Evolutionary conservation across 1,140 invertebrate genomes (phyloP).

Genomic region (Oreohelix idahoensis): DNA sequence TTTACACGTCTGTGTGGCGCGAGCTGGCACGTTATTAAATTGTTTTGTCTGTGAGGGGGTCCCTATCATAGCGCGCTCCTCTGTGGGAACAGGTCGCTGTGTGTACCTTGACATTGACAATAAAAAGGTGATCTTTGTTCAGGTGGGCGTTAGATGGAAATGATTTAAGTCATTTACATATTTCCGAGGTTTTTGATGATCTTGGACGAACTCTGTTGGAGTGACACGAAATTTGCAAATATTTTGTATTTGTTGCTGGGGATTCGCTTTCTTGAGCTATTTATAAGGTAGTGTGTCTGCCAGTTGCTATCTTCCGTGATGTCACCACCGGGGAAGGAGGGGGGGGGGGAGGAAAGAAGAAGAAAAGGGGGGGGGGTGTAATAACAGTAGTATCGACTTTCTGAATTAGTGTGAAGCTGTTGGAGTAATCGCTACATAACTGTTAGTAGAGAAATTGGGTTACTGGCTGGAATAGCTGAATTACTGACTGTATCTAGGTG

Average conservation of each 20-base stretch:
- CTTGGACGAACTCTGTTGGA: not conserved
- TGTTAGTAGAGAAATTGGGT: no score
- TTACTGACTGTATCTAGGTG: no score
- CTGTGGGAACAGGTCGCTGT: not conserved
- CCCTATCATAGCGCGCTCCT: not conserved
- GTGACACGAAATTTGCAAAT: not conserved
- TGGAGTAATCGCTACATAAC: no score
- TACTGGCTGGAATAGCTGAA: no score
- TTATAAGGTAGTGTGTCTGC: no score
- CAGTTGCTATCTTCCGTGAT: no score
- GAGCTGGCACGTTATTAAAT: conserved; percentile 10
- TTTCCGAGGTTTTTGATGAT: not conserved
- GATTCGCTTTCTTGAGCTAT: not conserved
- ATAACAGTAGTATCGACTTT: no score
- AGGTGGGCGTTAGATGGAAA: not conserved
- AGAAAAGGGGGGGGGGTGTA: no score
- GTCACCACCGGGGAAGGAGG: no score
- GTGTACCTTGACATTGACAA: not conserved
- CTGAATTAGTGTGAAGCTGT: no score
- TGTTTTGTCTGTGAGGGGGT: conserved; percentile 8
- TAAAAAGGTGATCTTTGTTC: not conserved
- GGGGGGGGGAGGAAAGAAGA: no score
- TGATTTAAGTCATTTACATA: not conserved
- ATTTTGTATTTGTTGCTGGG: not conserved
- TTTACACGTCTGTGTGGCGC: not conserved